Percentiles rank a stretch among this genome's conserved stretches.
phyloP scores from a whole-genome alignment of 2,113 vertebrate genomes.

The Anseranas semipalmata region DNA sequence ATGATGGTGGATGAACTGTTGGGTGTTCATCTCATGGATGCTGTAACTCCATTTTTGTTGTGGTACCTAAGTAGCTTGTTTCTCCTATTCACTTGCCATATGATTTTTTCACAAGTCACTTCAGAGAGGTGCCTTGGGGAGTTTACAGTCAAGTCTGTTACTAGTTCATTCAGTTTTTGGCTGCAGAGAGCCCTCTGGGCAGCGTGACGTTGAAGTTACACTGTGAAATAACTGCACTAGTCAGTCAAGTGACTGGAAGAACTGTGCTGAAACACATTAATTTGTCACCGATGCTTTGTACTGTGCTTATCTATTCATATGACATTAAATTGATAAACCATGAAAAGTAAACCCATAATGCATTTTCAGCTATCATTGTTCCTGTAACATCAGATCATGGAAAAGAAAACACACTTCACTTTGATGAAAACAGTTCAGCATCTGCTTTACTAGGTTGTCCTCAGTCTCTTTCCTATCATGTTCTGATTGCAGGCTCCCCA shows the following conservation, averaged over 20 bases:
- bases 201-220: rapidly evolving
- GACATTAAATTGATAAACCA: neutral
- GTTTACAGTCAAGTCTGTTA: neutral
- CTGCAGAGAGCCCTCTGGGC: neutral
- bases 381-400: neutral
- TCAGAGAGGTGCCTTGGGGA: neutral
- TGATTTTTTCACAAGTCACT: neutral
- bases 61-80: neutral
- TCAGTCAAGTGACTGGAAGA: neutral
- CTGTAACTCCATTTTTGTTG: rapidly evolving
- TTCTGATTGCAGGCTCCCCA: neutral
- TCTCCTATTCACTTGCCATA: neutral
- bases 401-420: neutral
- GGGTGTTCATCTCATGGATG: rapidly evolving
- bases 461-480: neutral
- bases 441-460: neutral
- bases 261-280: neutral
- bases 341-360: neutral
- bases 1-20: neutral
- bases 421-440: neutral
- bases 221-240: neutral
- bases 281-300: neutral
- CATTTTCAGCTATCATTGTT: neutral
- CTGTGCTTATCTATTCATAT: neutral
- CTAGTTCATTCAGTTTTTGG: neutral